Percentiles rank a stretch among this genome's conserved stretches.
phyloP scores from a whole-genome alignment of 2,113 vertebrate genomes.

The Toxostoma redivivum region DNA sequence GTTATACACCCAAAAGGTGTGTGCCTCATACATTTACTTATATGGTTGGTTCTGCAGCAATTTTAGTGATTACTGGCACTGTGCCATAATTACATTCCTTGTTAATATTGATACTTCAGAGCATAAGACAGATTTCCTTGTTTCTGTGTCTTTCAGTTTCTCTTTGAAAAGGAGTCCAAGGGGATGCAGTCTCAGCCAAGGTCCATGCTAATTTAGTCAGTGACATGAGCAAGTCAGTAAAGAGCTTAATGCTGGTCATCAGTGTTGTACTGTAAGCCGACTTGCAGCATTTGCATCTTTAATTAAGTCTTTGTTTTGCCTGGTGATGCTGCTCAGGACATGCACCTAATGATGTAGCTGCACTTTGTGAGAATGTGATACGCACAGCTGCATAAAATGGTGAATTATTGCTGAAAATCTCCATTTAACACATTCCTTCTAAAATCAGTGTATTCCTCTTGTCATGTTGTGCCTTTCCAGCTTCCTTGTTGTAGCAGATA shows the following conservation, averaged over 20 bases:
- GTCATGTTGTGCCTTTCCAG: background rate
- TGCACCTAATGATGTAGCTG: background rate
- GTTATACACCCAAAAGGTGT: background rate
- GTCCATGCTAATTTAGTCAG: background rate
- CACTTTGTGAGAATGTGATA: background rate
- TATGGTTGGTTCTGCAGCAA: background rate
- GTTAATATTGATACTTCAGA: background rate
- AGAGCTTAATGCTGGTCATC: background rate
- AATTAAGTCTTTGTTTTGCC: background rate
- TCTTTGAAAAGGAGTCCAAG: background rate
- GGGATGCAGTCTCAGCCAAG: background rate
- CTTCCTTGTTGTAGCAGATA: background rate
- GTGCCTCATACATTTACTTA: background rate
- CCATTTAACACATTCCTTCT: background rate
- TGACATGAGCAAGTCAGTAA: background rate
- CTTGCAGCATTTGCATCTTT: background rate
- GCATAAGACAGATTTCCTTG: background rate
- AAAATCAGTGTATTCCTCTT: background rate
- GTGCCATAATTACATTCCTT: background rate
- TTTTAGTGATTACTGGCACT: background rate
- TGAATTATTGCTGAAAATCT: background rate
- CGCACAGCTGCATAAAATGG: background rate
- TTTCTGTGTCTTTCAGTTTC: background rate
- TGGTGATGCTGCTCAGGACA: background rate
- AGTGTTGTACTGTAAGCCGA: background rate